Conservation (phyloP, 2,888 invertebrate genomes). For the Rhagonycha lutea region DNA sequence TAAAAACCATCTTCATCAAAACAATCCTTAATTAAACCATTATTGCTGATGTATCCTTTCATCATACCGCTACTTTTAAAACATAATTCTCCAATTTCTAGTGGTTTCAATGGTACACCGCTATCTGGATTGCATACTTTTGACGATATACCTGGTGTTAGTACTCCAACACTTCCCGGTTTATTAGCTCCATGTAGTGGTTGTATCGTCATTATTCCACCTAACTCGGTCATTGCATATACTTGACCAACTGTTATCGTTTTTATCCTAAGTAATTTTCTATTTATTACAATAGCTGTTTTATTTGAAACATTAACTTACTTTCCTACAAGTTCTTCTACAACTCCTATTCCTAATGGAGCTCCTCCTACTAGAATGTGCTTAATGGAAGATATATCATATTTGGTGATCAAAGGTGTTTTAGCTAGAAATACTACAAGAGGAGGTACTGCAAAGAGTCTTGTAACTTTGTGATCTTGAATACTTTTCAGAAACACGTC, state of each 20-base stretch:
- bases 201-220: not conserved
- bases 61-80: conserved; percentile 68
- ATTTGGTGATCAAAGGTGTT: not conserved
- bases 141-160: conserved; percentile 63
- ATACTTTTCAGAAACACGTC: not conserved
- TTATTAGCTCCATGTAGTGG: not conserved
- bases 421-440: not conserved
- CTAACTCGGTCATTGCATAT: conserved; percentile 11
- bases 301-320: not conserved
- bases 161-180: conserved; percentile 58
- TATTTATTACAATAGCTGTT: conserved; percentile 15
- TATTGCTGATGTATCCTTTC: conserved; percentile 76
- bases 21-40: conserved; percentile 61
- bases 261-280: conserved; percentile 26
- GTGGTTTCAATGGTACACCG: conserved; percentile 61
- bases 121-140: conserved; percentile 63
- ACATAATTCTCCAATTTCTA: conserved; percentile 76
- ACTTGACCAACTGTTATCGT: not conserved
- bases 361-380: not conserved
- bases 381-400: not conserved
- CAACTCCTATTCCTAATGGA: conserved; percentile 52
- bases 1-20: conserved; percentile 75
- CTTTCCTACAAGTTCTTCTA: conserved; percentile 58
- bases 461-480: not conserved
- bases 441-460: not conserved